Base-by-base conservation (phyloP, 2,797 vertebrate genomes). In the Nothura maculosa region DNA sequence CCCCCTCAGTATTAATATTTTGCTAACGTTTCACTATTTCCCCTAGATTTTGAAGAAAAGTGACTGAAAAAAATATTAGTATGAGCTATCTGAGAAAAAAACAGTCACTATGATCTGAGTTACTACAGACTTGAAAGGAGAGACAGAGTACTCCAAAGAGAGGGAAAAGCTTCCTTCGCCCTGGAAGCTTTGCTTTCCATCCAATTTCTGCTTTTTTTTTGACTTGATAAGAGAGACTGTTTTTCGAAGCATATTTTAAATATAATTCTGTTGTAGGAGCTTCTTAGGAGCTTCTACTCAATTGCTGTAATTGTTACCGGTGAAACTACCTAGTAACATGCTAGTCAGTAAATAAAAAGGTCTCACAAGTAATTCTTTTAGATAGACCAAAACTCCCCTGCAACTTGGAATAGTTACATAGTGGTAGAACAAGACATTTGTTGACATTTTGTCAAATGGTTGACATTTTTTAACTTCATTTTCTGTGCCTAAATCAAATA, bases 11-110 rank as follows among this genome's bases (percentile, higher is more conserved):
- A n/a, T n/a, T n/a, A n/a, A 83, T 80, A 87, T 64, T 87, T 89
- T 87, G 73, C 77, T 92, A 87, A 83, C 22, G 34, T 78, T 89
- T 89, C 54, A 92, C n/a, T 38, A 68, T 22, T 85, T 72, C 58
- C 32, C 9, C 25, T 68, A 92, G 85, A 45, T 78, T 92, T 28
- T 83, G 62, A 87, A 91, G 58, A 87, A 72, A 19, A 22, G 34
- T 68, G 50, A 30, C 30, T 83, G 48, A 89, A 85, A 94, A 92
- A 92, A 43, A 52, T 5, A 36, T 60, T 63, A 74, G 21, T 36
- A 81, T 25, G 17, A 85, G 43, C 74, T 17, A 34, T 38, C 43
- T 80, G n/a, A 20, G 63, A 34, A 8, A 86, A 78, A 77, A 73
- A 20, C 42, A 68, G 4, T 28, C 40, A 40, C 67, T 81, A 89